phyloP scores from a whole-genome alignment of 2,888 invertebrate genomes.

The Drosophila mettleri region DNA sequence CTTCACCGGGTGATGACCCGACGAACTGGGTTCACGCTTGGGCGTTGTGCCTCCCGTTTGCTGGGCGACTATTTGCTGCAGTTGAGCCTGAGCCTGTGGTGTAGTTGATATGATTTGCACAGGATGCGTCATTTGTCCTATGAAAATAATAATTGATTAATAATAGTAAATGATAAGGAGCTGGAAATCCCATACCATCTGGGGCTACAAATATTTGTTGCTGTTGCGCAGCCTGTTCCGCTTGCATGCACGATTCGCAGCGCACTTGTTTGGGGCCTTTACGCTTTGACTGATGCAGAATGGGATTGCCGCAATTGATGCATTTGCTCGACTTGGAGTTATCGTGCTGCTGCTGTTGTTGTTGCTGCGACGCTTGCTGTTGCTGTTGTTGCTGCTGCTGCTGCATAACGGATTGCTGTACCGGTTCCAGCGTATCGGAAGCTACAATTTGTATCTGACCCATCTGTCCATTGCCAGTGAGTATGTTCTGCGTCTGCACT shows the following conservation, averaged over 20 bases:
- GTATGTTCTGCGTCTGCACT: constrained; percentile 84
- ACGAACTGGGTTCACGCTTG: constrained; percentile 66
- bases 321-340: constrained; percentile 86
- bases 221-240: constrained; percentile 85
- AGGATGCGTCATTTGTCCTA: constrained; percentile 85
- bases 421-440: constrained; percentile 84
- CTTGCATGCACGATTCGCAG: constrained; percentile 88
- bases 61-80: constrained; percentile 76
- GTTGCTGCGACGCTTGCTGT: constrained; percentile 43
- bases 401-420: constrained; percentile 70
- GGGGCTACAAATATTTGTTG: constrained; percentile 88
- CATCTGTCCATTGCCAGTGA: constrained; percentile 84
- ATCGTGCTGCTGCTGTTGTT: constrained; percentile 62
- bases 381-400: constrained; percentile 65
- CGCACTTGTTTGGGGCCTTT: constrained; percentile 88
- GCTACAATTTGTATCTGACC: constrained; percentile 88
- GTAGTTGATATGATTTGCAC: constrained; percentile 82
- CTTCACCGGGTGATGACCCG: constrained; percentile 92
- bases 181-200: constrained; percentile 85
- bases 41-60: constrained; percentile 68
- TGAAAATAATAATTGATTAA: constrained; percentile 63
- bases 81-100: constrained; percentile 75
- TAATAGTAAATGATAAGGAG: not conserved
- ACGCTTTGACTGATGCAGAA: constrained; percentile 87
- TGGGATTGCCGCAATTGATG: constrained; percentile 87